These are phyloP conservation scores for Macropis europaea DNA, from an alignment of 2,888 invertebrate genomes.

Conservation along the genomic window DNA sequence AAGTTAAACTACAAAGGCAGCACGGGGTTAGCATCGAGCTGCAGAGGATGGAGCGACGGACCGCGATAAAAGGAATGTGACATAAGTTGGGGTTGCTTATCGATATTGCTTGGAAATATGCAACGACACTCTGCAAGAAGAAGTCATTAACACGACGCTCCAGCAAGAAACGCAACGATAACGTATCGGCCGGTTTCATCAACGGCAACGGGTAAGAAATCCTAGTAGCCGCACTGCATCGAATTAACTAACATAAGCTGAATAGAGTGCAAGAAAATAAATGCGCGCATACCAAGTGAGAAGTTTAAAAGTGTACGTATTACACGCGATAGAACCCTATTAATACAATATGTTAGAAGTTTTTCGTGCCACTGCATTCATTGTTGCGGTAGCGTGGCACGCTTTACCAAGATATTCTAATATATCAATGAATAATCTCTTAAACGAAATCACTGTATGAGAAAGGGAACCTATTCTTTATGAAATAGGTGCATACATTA, in stretches of 20 bases:
- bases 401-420: constrained; percentile 12
- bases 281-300: constrained; percentile 13
- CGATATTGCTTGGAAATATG: constrained; percentile 47
- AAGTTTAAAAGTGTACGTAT: background rate
- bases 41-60: constrained; percentile 11
- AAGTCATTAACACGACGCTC: constrained; percentile 46
- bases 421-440: background rate
- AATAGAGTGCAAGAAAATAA: constrained; percentile 16
- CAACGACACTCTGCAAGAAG: constrained; percentile 24
- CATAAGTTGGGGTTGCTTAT: constrained; percentile 43
- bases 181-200: constrained; percentile 43
- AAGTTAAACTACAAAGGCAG: constrained; percentile 33
- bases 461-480: background rate
- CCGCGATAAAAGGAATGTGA: constrained; percentile 43
- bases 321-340: constrained; percentile 32
- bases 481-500: background rate
- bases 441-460: background rate
- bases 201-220: constrained; percentile 7
- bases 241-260: constrained; percentile 21
- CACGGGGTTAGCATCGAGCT: constrained; percentile 14
- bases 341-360: constrained; percentile 34
- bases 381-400: constrained; percentile 15
- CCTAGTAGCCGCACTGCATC: constrained; percentile 12
- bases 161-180: constrained; percentile 37
- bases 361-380: constrained; percentile 13